phyloP scores from a whole-genome alignment of 2,888 invertebrate genomes.

The Anodontia alba region DNA sequence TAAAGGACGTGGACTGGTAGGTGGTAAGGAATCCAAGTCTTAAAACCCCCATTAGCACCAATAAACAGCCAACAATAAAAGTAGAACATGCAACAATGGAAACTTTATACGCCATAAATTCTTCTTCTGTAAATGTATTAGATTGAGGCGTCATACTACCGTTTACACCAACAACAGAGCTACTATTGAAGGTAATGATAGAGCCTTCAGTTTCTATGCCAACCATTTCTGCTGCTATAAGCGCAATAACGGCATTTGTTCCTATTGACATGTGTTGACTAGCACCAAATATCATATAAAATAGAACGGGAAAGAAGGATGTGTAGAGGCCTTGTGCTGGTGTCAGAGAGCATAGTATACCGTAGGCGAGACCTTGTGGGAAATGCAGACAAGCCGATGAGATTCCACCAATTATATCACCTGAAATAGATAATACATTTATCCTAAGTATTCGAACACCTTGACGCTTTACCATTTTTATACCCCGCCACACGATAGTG shows the following conservation, averaged over 20 bases:
- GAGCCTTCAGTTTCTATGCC: conserved; percentile 39
- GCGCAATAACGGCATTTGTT: conserved; percentile 75
- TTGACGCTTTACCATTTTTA: too few relatives aligned
- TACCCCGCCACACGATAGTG: too few relatives aligned
- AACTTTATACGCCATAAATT: conserved; percentile 57
- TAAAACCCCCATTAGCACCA: conserved; percentile 65
- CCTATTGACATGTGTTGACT: conserved; percentile 76
- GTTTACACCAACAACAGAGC: neutral
- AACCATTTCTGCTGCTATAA: conserved; percentile 76
- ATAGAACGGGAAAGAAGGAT: conserved; percentile 74
- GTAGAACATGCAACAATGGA: conserved; percentile 69
- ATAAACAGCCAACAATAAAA: conserved; percentile 66
- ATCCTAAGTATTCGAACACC: too few relatives aligned
- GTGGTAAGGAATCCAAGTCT: conserved; percentile 72
- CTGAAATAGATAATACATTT: conserved; percentile 11
- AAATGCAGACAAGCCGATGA: conserved; percentile 80
- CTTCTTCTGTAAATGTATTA: conserved; percentile 27
- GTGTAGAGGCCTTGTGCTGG: conserved; percentile 77
- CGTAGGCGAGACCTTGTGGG: conserved; percentile 80
- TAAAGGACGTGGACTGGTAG: conserved; percentile 73
- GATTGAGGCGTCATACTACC: neutral
- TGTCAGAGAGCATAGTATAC: conserved; percentile 71
- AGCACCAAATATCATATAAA: conserved; percentile 79
- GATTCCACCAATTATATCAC: conserved; percentile 75
- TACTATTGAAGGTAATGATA: neutral